These are phyloP conservation scores for Ploceus nigricollis DNA, from an alignment of 2,113 vertebrate species.

Conservation along the genomic window DNA sequence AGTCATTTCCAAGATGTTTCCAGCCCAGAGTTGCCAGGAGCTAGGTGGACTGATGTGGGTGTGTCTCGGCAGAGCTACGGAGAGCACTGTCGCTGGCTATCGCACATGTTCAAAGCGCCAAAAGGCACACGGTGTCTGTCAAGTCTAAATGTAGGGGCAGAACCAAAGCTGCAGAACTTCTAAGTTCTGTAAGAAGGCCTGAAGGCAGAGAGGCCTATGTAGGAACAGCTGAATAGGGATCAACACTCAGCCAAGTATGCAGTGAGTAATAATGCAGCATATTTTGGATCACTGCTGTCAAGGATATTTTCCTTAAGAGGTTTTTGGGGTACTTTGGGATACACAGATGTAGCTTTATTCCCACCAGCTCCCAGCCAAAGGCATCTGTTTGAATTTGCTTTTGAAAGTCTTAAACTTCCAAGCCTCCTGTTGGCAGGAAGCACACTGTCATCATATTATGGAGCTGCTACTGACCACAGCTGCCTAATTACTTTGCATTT, in stretches of 20 bases:
- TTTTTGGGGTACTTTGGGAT: neutral
- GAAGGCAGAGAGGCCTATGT: neutral
- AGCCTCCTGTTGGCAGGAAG: neutral
- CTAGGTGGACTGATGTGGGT: rapidly evolving
- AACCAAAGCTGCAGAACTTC: neutral
- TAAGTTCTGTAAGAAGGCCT: neutral
- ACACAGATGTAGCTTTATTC: neutral
- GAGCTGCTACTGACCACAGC: neutral
- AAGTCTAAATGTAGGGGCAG: neutral
- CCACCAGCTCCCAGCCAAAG: neutral
- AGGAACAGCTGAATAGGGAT: neutral
- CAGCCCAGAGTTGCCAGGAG: neutral
- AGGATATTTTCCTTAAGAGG: neutral
- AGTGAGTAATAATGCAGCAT: neutral
- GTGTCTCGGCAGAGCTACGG: rapidly evolving
- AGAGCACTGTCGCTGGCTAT: rapidly evolving
- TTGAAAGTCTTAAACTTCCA: neutral
- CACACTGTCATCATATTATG: neutral
- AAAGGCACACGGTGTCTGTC: neutral
- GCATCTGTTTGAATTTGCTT: neutral
- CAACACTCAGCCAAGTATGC: neutral
- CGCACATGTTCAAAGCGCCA: rapidly evolving
- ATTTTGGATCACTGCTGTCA: neutral
- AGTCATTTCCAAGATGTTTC: neutral
- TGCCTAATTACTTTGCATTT: neutral